Evolutionary conservation across 2,888 invertebrate genomes (phyloP), one percentile per base, ranked within the genome.

Genomic region (Drosophila cracens): DNA sequence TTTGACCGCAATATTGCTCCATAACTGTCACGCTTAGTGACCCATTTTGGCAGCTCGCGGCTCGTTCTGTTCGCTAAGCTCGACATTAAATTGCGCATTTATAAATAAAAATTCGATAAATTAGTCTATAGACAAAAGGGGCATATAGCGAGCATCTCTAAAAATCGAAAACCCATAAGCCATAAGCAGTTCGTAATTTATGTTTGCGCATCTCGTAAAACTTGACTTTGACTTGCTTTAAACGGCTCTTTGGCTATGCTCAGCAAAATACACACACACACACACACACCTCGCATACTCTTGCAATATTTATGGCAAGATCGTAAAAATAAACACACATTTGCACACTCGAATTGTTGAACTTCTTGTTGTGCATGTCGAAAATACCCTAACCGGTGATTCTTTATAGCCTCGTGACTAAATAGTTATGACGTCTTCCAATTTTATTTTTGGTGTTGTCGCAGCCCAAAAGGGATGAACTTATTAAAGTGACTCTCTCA

Each of bases 11-110:
- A 84, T 82, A 84, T 84, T 84, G 82, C 59, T 76, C 89, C 69
- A 86, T 86, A 86, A 89, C 80, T 89, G 86, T 89, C 86, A 87
- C 59, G 71, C 82, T 89, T 82, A 84, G 80, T 86, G 89, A 84
- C 86, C 89, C 85, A 86, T 89, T 86, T 88, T 84, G 79, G 84
- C 63, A 60, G 48, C 66, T 68, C 61, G 52, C 61, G 52, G 48
- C 31, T 51, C 49, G 63, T 40, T 27, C 63, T 60, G 46, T 27
- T 25, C 46, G 27, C 61, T 40, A 29, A 21, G 27, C 27, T 76
- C 51, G 60, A 64, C 71, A 63, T 77, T 43, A 75, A 68, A 78
- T 68, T 84, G 83, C 89, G 86, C 87, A 86, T 84, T 83, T 81
- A 80, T 84, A 74, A 84, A 88, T 84, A 86, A 86, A 88, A 79